Base-by-base conservation (phyloP, 2,113 vertebrate species). In the Porphyrio hochstetteri region DNA sequence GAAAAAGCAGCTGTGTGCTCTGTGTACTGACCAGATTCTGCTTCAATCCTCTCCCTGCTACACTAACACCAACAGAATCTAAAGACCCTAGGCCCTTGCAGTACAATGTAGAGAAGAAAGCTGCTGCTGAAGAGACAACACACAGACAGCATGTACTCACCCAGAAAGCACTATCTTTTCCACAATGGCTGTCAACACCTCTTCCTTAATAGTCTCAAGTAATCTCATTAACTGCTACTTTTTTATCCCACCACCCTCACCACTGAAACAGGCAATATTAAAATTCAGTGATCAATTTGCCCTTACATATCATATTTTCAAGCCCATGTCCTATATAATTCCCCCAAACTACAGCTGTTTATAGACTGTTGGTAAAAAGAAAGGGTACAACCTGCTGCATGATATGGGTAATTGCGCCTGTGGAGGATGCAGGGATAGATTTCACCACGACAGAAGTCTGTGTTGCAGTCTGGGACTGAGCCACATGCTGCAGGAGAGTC, bases 391-490 rank as follows among this genome's bases (percentile, higher is more conserved):
- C 99, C 99, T 98, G 98, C 86, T 98, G 98, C 98, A 98, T 97
- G 81, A 98, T 97, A 81, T 98, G 99, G 21, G 98, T 98, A 82
- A 98, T 98, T 25, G 98, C 93, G 17, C 98, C 97, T 1, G 98
- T 98, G 44, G 98, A 98, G 53, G 98, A 97, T 5, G 97, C 95
- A 1, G 98, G 98, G 74, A 98, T 97, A 23, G 98, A 98, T 90
- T 99, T 99, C 95, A 98, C 98, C 93, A 98, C 98, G 60, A 98
- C 96, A 2, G 98, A 98, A 6, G 98, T 98, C 96, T 98, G 98
- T 8, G 98, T 98, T 72, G 98, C 97, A 4, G 98, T 98, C 97
- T 98, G 98, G 28, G 97, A 97, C 97, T 99, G 98, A 68, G 97
- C 97, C 88, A 98, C 97, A 18, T 98, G 98, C 79, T 98, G 98